Evolutionary conservation across 2,888 invertebrate species (phyloP), one percentile per base, ranked within the genome.

Genomic region (Cepaea hortensis): DNA sequence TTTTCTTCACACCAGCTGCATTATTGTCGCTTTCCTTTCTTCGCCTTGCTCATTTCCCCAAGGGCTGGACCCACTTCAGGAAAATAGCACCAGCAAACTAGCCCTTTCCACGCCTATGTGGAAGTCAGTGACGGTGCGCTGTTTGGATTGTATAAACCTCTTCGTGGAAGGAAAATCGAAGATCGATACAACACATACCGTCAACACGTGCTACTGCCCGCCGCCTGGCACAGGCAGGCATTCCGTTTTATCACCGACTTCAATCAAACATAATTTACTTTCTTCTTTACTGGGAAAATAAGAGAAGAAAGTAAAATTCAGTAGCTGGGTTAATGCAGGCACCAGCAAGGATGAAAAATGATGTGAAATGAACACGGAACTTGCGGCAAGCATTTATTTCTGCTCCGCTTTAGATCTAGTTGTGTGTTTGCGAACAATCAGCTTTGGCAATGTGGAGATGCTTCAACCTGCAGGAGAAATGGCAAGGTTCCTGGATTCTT

Each of bases 401-500:
- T n/a, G n/a, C n/a, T 68, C 68, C 5, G 68, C 68, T 18, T 68
- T 68, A 5, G 11, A 11, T 55, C 55, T 55, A 20, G 68, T 15
- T 18, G 20, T 68, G 18, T 75, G 73, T 73, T 48, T 50, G 50
- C 20, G 20, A 50, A 50, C 50, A 18, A 76, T 76, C 76, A 50
- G 20, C 13, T 11, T 9, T 46, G 4, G 76, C 18, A 50, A 76
- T 76, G 76, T 76, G 76, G 76, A 46, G 50, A 50, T 76, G 76
- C 20, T 76, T 76, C 50, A 50, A 50, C 50, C 20, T 76, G n/a
- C 20, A 48, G 6, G 76, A 76, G 18, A 48, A 50, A 76, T 76
- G 76, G 76, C 76, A 76, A n/a, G 76, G 76, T 13, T 50, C 76
- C 20, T 76, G 76, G 76, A 48, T 76, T 2, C 76, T 76, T 3